Conservation (phyloP, 2,113 vertebrate genomes). For the Aspidoscelis tigris region DNA sequence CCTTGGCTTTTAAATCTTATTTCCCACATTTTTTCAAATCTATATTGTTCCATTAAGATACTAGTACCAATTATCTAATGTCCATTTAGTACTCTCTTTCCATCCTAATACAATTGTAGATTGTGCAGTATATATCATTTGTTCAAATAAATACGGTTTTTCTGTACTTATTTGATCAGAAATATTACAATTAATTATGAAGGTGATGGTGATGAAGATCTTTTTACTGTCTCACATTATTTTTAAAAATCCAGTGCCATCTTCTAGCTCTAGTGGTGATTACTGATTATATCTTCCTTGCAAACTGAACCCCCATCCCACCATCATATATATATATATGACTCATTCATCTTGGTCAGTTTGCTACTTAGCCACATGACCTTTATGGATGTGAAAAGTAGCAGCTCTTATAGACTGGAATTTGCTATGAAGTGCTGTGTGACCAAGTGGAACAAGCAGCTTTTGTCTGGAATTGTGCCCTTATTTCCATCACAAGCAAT, state of each 20-base stretch:
- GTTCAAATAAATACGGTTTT: no score
- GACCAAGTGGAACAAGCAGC: conserved; percentile 6
- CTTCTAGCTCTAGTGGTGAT: conserved; percentile 8
- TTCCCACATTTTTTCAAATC: no score
- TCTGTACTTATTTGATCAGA: background rate
- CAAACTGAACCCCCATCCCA: background rate
- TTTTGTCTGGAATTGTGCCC: conserved; percentile 8
- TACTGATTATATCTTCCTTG: background rate
- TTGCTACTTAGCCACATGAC: conserved; percentile 14
- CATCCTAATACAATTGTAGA: no score
- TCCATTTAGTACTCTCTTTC: no score
- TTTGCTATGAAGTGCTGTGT: background rate
- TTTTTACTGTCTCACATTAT: background rate
- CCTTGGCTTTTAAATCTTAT: no score
- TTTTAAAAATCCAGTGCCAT: conserved; percentile 11
- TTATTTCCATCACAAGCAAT: conserved; percentile 29
- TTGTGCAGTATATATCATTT: no score
- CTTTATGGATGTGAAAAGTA: conserved; percentile 8
- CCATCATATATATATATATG: conserved; percentile 24
- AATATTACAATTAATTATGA: background rate
- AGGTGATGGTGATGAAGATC: background rate
- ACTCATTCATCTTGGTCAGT: background rate
- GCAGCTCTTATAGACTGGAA: conserved; percentile 2
- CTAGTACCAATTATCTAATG: no score
- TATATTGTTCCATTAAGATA: no score